Evolutionary conservation across 2,888 invertebrate species (phyloP).

Genomic region (Melipona bicolor): DNA sequence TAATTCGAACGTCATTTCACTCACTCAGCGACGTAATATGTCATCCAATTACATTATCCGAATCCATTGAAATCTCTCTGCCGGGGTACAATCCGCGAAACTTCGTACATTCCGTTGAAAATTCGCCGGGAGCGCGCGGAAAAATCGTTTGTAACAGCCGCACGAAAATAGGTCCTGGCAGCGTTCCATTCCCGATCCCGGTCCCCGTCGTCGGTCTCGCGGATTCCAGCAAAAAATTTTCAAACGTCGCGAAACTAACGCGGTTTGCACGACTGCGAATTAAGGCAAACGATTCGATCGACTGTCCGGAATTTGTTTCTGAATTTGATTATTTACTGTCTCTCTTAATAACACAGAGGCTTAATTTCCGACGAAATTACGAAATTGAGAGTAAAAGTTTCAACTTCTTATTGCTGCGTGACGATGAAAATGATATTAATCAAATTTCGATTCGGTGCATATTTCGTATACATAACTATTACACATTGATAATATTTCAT

Average conservation of each 20-base stretch:
- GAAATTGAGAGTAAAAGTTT: no score
- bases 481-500: no score
- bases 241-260: slow-evolving; percentile 18
- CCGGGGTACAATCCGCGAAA: not conserved
- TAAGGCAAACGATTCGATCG: not conserved
- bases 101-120: not conserved
- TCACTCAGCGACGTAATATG: not conserved
- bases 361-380: no score
- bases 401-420: no score
- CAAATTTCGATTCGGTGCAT: no score
- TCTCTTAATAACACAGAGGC: no score
- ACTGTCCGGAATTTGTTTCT: no score
- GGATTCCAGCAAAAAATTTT: not conserved
- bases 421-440: no score
- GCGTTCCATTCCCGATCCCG: slow-evolving; percentile 14
- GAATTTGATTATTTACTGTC: no score
- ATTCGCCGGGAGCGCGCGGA: not conserved
- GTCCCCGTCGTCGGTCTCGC: no score
- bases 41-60: slow-evolving; percentile 14
- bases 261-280: slow-evolving; percentile 47
- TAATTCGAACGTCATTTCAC: slow-evolving; percentile 1
- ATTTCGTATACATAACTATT: no score
- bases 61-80: not conserved
- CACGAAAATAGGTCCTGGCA: slow-evolving; percentile 16
- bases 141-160: slow-evolving; percentile 8